Base-by-base conservation (phyloP, 2,797 vertebrate genomes). In the Clarias platycephalus region DNA sequence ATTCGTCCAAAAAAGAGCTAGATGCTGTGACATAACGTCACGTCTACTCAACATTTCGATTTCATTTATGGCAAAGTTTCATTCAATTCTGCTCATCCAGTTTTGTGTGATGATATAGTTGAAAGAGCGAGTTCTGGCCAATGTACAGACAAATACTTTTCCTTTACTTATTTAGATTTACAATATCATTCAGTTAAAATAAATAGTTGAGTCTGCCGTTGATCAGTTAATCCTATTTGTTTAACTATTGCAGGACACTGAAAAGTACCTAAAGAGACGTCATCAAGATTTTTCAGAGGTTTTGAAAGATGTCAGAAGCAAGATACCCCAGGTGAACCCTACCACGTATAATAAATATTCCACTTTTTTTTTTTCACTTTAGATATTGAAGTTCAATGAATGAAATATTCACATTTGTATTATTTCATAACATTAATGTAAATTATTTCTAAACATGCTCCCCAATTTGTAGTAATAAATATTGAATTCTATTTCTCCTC, bases 221-320 rank as follows among this genome's bases (percentile, higher is more conserved):
- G 3, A 9, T 83, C 55, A 49, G 40, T 44, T 79, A 24, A 40
- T 71, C 22, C 15, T 81, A 4, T 57, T 4, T 81, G 6, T 55
- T 82, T 77, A 77, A 60, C 31, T 15, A 18, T 71, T 82, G 44
- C 87, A 95, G 95, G 92, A 93, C 83, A 91, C 91, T 2, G 91
- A 93, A 0, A 92, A 88, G 86, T 94, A 90, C 90, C 81, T 94
- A 77, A 94, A 91, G 87, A 89, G 94, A 85, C 91, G 88, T n/a
- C 91, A 92, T 83, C 92, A 94, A 86, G 93, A 94, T 85, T 95
- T 94, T 90, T 94, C 78, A 40, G 20, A 89, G 72, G 91, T 95
- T 81, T 91, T 95, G 0, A 57, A 63, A 0, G 93, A 93, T 81
- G 93, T 95, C 84, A 89, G 93, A 89, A 83, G 5, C 6, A 94